Percentiles rank a stretch among this genome's conserved stretches.
phyloP scores from a whole-genome alignment of 1,140 invertebrate species.

The Ladona fulva region DNA sequence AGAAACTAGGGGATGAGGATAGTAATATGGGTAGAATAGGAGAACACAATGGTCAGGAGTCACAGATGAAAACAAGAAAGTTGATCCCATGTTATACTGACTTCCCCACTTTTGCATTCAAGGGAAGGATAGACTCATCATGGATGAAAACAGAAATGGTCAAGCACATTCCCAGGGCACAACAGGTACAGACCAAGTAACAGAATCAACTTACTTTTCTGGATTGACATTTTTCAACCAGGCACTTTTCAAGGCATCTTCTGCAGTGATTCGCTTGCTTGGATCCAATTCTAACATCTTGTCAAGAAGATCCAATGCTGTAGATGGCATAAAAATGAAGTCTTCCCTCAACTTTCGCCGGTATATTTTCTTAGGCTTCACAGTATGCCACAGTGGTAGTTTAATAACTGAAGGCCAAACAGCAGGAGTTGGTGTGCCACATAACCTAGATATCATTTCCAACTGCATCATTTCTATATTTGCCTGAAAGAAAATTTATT shows the following conservation, averaged over 20 bases:
- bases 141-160: too few relatives aligned
- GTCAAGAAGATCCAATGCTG: slow-evolving; percentile 89
- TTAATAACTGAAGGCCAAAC: slow-evolving; percentile 97
- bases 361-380: slow-evolving; percentile 88
- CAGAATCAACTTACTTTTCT: slow-evolving; percentile 81
- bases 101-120: too few relatives aligned
- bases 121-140: too few relatives aligned
- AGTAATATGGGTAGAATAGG: too few relatives aligned
- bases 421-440: slow-evolving; percentile 93
- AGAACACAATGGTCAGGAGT: too few relatives aligned
- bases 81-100: too few relatives aligned
- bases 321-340: slow-evolving; percentile 77
- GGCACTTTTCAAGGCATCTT: slow-evolving; percentile 84
- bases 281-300: slow-evolving; percentile 96
- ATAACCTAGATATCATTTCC: slow-evolving; percentile 88
- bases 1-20: too few relatives aligned
- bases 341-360: slow-evolving; percentile 83
- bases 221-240: slow-evolving; percentile 91
- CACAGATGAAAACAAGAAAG: too few relatives aligned
- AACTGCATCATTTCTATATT: slow-evolving; percentile 89
- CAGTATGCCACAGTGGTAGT: slow-evolving; percentile 81
- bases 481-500: slow-evolving; percentile 45
- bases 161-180: too few relatives aligned
- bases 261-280: slow-evolving; percentile 83
- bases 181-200: too few relatives aligned